Base-by-base conservation (phyloP, 2,888 invertebrate species). In the Gryllus longicercus region DNA sequence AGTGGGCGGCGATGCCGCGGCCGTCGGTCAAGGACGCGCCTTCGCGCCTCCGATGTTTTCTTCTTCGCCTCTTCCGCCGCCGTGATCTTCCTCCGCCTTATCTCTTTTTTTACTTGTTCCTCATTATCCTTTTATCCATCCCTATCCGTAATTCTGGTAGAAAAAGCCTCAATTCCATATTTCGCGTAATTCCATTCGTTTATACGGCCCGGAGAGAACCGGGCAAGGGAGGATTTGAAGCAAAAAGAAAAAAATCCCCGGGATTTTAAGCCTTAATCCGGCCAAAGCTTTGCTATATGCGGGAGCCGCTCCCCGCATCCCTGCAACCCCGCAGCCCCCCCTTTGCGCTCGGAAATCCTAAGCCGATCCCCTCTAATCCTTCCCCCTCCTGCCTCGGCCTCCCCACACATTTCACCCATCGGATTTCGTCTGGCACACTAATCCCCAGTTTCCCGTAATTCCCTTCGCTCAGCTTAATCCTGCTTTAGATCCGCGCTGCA, bases 361-460 rank as follows among this genome's bases (percentile, higher is more conserved):
- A 80, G 79, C 80, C 80, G 78, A 80, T 80, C 75, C 78, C 78
- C 76, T 81, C 80, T 81, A 81, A 81, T 81, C 80, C 78, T 76
- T 63, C 79, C 79, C 80, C 63, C 51, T 51, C 79, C 78, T 50
- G 16, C 81, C 79, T 50, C 76, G 21, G 77, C 79, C 76, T 21
- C 77, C 79, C 77, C 78, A 79, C 78, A 79, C 79, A 81, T 81
- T 81, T 80, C 81, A 81, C 80, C 81, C 81, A 81, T 81, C 81
- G 81, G 81, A 81, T 81, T 81, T 80, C 79, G 79, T 79, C 79
- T 80, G 79, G 80, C 80, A 79, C 81, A 79, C 81, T 81, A 81
- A 81, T 81, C 81, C 81, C 77, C 80, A 79, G 81, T 81, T 81
- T 81, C 81, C 81, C 81, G 80, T 81, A 81, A 81, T 81, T 81